Evolutionary conservation across 2,888 invertebrate genomes (phyloP), one percentile per base, ranked within the genome.

Genomic region (Callinectes sapidus): DNA sequence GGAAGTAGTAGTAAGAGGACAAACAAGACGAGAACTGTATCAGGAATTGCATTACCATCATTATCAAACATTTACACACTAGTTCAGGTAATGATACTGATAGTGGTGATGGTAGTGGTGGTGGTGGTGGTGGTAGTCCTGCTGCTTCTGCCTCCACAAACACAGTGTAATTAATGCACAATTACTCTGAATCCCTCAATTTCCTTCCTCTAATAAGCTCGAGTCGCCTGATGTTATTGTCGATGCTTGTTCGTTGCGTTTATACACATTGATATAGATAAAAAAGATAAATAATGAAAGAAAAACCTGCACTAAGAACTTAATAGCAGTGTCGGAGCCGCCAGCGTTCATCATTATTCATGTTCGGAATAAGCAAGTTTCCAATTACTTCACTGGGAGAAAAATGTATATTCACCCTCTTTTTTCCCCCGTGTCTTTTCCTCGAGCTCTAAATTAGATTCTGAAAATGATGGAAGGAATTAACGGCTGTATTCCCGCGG

Each of bases 311-410:
- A 71, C 8, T n/a, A 71, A 3, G 1, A 86, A 39, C 86, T 86
- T 86, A 86, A 86, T 86, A 42, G 71, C 86, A 0, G 35, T 86
- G 39, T 42, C 39, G 35, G 28, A 39, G 16, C 39, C 42, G 42
- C 42, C 86, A 42, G 42, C 42, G 39, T 23, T 39, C 39, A 39
- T 86, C 86, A 86, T 42, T 42, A 86, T 6, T 28, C 42, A 86
- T 35, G 86, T 86, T 86, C 86, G 18, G 18, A 86, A 86, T 86
- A 86, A 86, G 18, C 86, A 86, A 86, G 86, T 86, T 86, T 86
- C 86, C 42, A 39, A 86, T 86, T 86, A 42, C 16, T 18, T 39
- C 23, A 42, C 16, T 13, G 86, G 35, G 42, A 86, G 32, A 42
- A 86, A 86, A 28, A 39, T 42, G 13, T n/a, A 86, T 18, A 42